Conservation (phyloP, 1,140 invertebrate species). For the Harpegnathos saltator region DNA sequence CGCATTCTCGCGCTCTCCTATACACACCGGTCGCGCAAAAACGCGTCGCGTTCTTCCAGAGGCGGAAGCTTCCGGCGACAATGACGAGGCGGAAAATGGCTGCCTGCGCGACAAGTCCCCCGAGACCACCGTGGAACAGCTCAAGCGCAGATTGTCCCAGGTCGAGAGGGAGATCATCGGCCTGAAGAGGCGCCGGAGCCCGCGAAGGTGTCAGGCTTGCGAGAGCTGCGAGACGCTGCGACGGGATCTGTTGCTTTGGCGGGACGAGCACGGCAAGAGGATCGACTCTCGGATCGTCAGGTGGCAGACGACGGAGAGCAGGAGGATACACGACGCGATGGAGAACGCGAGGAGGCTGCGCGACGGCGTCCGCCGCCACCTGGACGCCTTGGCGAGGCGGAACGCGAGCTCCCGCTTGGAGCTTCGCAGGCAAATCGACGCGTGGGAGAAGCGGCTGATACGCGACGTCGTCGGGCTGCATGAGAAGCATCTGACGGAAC, state of each 20-base stretch:
- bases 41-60: conserved; percentile 30
- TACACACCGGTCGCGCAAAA: conserved; percentile 38
- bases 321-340: conserved; percentile 57
- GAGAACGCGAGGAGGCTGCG: conserved; percentile 60
- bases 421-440: conserved; percentile 73
- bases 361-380: conserved; percentile 68
- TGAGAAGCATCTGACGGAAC: conserved; percentile 61
- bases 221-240: conserved; percentile 51
- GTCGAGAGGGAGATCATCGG: conserved; percentile 60
- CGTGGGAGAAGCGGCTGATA: conserved; percentile 65
- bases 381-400: conserved; percentile 65
- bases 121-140: conserved; percentile 64
- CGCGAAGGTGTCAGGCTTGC: conserved; percentile 45
- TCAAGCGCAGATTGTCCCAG: conserved; percentile 63
- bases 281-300: conserved; percentile 57
- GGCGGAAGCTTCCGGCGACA: conserved; percentile 72
- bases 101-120: conserved; percentile 56
- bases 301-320: conserved; percentile 65
- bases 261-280: conserved; percentile 61
- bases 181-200: conserved; percentile 64
- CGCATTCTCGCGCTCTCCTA: no score
- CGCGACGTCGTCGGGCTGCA: conserved; percentile 64
- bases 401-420: conserved; percentile 67
- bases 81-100: conserved; percentile 61
- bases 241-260: conserved; percentile 64